Evolutionary conservation across 2,888 invertebrate species (phyloP), one percentile per base, ranked within the genome.

Genomic region (Dendrolimus houi): DNA sequence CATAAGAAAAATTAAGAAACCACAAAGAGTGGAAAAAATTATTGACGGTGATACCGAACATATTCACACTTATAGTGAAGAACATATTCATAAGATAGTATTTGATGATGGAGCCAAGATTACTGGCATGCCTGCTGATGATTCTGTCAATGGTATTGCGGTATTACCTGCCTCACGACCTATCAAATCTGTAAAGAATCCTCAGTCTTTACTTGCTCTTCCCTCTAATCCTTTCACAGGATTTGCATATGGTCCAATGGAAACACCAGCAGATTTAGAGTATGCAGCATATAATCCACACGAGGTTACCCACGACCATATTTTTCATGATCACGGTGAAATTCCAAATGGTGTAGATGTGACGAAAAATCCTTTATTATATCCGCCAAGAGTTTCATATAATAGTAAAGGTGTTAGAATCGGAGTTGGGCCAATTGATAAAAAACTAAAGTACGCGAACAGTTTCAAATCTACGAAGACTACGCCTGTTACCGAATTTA

Each of bases 31-130:
- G 54, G 91, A 91, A 75, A 91, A 91, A 79, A 90, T 89, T 63
- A 79, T 91, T 62, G 91, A 91, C 60, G 91, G 91, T 59, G 85
- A 91, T 68, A 89, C 87, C 62, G 91, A 91, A 74, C 91, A 91
- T 61, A 88, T 91, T 62, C 91, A 91, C 65, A 90, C 90, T 0
- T 91, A 89, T 61, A 91, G 85, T 62, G 91, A 91, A 66, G 91
- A 91, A 65, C 91, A 91, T 56, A 83, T 91, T 58, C 91, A 91
- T 62, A 91, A 91, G 66, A 68, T 90, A 58, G 72, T 88, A 2
- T 89, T 75, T 61, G 81, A 84, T 61, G 81, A 85, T 17, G 77
- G 71, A 41, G 64, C 78, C 1, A 83, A 82, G 58, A 58, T 74
- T 2, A 66, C 74, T 14, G 71, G 74, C 9, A 64, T 55, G n/a